A percentile compares a stretch with the other conserved stretches of the same genome.
phyloP scores from a whole-genome alignment of 2,797 vertebrate species.

The Spinibarbus caldwelli region DNA sequence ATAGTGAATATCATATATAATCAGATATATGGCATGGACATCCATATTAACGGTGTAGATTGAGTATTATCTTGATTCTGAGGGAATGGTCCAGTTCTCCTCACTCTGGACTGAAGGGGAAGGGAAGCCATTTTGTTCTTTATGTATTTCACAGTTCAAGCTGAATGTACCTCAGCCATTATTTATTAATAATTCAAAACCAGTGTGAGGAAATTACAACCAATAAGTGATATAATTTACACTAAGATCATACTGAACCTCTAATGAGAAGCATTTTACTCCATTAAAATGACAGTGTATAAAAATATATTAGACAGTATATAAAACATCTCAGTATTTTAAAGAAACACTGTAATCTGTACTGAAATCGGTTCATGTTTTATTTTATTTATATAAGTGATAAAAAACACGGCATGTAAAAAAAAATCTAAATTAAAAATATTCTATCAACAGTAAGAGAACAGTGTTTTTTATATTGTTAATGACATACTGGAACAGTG shows the following conservation, averaged over 20 bases:
- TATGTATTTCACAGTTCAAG: neutral
- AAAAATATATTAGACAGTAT: too few relatives aligned
- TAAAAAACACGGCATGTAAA: neutral
- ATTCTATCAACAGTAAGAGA: too few relatives aligned
- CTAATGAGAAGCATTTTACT: neutral
- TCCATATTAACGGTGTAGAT: neutral
- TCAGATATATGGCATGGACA: rapidly evolving
- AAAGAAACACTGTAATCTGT: neutral
- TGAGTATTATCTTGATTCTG: neutral
- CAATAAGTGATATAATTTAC: neutral
- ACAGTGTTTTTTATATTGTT: neutral
- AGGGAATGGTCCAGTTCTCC: too few relatives aligned
- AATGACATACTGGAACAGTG: too few relatives aligned
- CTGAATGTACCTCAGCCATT: neutral
- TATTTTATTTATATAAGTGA: neutral
- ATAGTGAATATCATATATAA: too few relatives aligned
- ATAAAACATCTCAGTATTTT: neutral
- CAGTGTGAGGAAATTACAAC: neutral
- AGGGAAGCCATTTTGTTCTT: slow-evolving; percentile 37
- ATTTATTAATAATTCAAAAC: neutral
- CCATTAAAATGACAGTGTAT: neutral
- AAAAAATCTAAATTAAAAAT: neutral
- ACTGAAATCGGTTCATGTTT: neutral
- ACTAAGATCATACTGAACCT: neutral
- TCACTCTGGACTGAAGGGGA: slow-evolving; percentile 1